A percentile compares a stretch with the other conserved stretches of the same genome.
These are phyloP conservation scores for Bradysia coprophila DNA, from an alignment of 1,140 invertebrate genomes.

Conservation along the genomic window DNA sequence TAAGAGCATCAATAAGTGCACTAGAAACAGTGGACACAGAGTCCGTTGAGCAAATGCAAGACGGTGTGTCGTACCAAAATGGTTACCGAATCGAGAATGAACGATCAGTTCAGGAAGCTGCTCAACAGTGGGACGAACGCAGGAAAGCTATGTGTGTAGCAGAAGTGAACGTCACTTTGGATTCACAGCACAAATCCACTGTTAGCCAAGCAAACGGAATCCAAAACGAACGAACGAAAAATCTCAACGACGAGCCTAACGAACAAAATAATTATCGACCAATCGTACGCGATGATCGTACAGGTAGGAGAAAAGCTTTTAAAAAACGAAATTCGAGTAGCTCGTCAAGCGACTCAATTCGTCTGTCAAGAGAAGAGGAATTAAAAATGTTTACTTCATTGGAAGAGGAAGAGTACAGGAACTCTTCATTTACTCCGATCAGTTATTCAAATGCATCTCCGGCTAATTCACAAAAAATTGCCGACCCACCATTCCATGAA, in stretches of 20 bases:
- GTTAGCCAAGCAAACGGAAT: too few relatives aligned
- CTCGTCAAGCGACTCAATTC: conserved; percentile 30
- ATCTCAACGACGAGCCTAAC: too few relatives aligned
- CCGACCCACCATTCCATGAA: conserved; percentile 32
- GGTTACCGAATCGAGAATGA: conserved; percentile 15
- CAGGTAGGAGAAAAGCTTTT: conserved; percentile 30
- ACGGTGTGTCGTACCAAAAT: conserved; percentile 16
- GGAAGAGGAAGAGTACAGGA: conserved; percentile 31
- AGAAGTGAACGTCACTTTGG: background rate
- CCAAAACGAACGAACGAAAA: too few relatives aligned
- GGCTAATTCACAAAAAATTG: conserved; percentile 14
- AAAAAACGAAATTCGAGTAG: conserved; percentile 32
- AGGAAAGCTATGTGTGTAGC: background rate
- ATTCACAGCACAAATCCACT: background rate
- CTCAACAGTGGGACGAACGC: background rate
- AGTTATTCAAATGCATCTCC: conserved; percentile 13
- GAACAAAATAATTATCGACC: conserved; percentile 32
- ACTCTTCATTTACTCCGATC: conserved; percentile 12
- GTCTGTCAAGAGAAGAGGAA: conserved; percentile 33
- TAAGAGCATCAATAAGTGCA: background rate
- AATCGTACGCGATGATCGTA: conserved; percentile 32
- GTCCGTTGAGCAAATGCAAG: conserved; percentile 11
- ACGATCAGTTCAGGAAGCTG: conserved; percentile 1
- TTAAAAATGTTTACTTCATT: conserved; percentile 36
- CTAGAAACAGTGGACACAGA: conserved; percentile 5